Percentiles rank a stretch among this genome's conserved stretches.
phyloP scores from a whole-genome alignment of 2,888 invertebrate species.

The Thumatha senex region DNA sequence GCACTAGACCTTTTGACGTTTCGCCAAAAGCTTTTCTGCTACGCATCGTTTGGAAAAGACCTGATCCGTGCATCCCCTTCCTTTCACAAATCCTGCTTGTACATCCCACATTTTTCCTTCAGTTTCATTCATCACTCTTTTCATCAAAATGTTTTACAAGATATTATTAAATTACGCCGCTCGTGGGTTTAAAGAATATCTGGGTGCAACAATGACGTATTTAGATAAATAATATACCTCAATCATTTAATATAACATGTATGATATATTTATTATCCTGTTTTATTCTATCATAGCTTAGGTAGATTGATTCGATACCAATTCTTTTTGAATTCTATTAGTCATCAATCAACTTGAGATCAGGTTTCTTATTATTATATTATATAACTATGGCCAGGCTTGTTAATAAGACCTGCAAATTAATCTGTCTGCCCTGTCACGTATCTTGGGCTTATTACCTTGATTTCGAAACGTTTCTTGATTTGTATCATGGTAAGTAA shows the following conservation, averaged over 20 bases:
- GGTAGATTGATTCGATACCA: slow-evolving; percentile 1
- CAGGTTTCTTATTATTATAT: slow-evolving; percentile 29
- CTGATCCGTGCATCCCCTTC: no score
- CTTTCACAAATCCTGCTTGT: no score
- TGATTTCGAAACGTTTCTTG: slow-evolving; percentile 14
- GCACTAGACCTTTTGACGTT: no score
- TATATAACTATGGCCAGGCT: slow-evolving; percentile 34
- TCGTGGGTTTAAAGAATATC: no score
- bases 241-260: not conserved
- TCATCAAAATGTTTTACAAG: no score
- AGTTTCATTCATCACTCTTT: no score
- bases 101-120: no score
- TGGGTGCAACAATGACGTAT: no score
- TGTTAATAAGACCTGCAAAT: slow-evolving; percentile 36
- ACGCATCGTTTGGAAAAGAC: no score
- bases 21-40: no score
- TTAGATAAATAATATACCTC: not conserved
- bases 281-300: slow-evolving; percentile 1
- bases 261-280: not conserved
- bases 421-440: slow-evolving; percentile 30
- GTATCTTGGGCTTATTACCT: slow-evolving; percentile 12
- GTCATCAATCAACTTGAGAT: slow-evolving; percentile 32
- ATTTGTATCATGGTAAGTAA: no score
- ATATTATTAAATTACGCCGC: no score
- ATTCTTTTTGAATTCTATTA: slow-evolving; percentile 32